Evolutionary conservation across 2,113 vertebrate genomes (phyloP), one percentile per base, ranked within the genome.

Genomic region (Motacilla tschutschensis): DNA sequence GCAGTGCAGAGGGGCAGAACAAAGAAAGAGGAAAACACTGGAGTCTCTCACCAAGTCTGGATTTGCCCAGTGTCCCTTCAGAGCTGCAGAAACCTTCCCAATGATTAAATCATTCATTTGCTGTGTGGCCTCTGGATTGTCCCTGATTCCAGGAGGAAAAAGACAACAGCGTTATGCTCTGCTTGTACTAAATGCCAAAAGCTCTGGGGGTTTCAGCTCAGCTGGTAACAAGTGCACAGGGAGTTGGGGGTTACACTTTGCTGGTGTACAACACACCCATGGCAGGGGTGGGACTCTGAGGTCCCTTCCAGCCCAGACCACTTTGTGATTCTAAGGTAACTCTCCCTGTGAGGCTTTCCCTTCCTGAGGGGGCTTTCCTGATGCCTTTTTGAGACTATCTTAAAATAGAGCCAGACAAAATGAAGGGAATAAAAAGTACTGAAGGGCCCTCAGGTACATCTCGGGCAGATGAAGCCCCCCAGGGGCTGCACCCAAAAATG

Each of bases 41-140:
- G 22, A 83, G 40, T 54, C 57, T 75, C 98, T 94, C 96, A 99
- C 99, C 98, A 99, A 92, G 88, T 99, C 99, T 47, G 99, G 99
- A 87, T 99, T 99, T 67, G 99, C 99, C 99, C 99, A 99, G 87
- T 99, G 99, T 73, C 99, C 99, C 94, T 99, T 99, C 72, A 99
- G 97, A 51, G 99, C 99, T 3, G 99, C 97, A 3, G 99, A 99
- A 86, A 99, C 99, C 89, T 99, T 99, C 79, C 98, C 97, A 18
- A 99, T 99, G 87, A 99, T 99, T 69, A 99, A 97, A 87, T 99
- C 99, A 28, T 99, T 99, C 99, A 99, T 99, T 85, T 99, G 98
- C 85, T 99, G 98, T 7, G 99, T 99, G 92, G 99, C 99, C 90
- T 99, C 99, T 36, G 98, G 98, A 85, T 99, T 98, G 97, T 99